Conservation (phyloP, 2,888 invertebrate genomes). For the Leptura quadrifasciata region DNA sequence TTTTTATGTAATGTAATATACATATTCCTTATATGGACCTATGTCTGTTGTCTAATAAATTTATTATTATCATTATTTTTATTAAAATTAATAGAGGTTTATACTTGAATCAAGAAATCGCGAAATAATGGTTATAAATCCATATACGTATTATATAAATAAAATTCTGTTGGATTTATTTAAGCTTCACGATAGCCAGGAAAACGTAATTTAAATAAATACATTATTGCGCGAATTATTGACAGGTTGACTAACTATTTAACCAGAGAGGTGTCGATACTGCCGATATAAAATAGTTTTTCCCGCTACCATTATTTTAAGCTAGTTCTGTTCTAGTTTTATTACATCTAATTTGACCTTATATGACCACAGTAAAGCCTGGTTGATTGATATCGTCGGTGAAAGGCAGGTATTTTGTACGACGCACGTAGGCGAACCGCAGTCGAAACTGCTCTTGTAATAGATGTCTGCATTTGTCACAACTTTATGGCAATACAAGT, state of each 20-base stretch:
- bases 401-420: constrained; percentile 53
- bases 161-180: too few relatives aligned
- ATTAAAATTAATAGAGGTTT: too few relatives aligned
- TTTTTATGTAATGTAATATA: too few relatives aligned
- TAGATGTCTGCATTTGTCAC: constrained; percentile 48
- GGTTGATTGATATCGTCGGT: constrained; percentile 52
- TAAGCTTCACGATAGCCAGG: too few relatives aligned
- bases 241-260: neutral
- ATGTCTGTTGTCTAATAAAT: too few relatives aligned
- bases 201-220: too few relatives aligned
- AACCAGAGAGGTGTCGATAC: neutral
- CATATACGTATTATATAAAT: too few relatives aligned
- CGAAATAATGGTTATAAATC: too few relatives aligned
- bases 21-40: too few relatives aligned
- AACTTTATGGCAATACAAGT: constrained; percentile 24
- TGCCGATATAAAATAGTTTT: neutral
- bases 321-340: constrained; percentile 19
- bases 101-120: too few relatives aligned
- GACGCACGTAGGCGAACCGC: constrained; percentile 45
- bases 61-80: too few relatives aligned
- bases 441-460: constrained; percentile 45
- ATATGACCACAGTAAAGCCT: constrained; percentile 44
- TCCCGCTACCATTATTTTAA: neutral
- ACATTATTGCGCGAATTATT: too few relatives aligned
- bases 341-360: constrained; percentile 24